phyloP scores from a whole-genome alignment of 2,888 invertebrate species.

The Argynnis bischoffii region DNA sequence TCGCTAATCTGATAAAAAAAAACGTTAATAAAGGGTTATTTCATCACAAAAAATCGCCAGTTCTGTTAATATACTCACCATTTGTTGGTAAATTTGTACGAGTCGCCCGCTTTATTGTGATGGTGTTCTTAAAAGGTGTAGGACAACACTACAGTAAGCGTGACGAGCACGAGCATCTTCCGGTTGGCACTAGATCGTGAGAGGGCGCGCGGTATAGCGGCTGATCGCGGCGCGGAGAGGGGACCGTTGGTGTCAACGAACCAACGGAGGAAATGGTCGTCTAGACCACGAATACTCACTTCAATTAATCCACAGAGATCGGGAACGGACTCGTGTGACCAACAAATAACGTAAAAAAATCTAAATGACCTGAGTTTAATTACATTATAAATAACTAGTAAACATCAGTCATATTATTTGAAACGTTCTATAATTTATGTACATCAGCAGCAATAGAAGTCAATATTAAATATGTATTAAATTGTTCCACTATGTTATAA shows the following conservation, averaged over 20 bases:
- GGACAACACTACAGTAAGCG: conserved; percentile 20
- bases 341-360: neutral
- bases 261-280: conserved; percentile 58
- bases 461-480: too few species aligned
- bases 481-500: too few species aligned
- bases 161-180: conserved; percentile 32
- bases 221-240: conserved; percentile 32
- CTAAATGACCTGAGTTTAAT: neutral
- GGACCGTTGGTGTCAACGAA: conserved; percentile 53
- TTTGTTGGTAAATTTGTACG: too few species aligned
- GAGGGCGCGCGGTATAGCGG: conserved; percentile 24
- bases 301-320: conserved; percentile 43
- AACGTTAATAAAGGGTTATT: too few species aligned
- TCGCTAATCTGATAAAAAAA: too few species aligned
- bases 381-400: too few species aligned
- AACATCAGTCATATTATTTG: too few species aligned
- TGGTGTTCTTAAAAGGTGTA: neutral
- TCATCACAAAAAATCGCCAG: too few species aligned
- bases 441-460: too few species aligned
- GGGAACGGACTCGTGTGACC: conserved; percentile 10
- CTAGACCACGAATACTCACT: conserved; percentile 49
- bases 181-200: conserved; percentile 35
- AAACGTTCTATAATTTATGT: too few species aligned
- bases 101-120: too few species aligned
- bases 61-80: too few species aligned